Percentiles rank a stretch among this genome's conserved stretches.
Conservation (phyloP, 1,140 invertebrate genomes). For the Trichonephila inaurata region DNA sequence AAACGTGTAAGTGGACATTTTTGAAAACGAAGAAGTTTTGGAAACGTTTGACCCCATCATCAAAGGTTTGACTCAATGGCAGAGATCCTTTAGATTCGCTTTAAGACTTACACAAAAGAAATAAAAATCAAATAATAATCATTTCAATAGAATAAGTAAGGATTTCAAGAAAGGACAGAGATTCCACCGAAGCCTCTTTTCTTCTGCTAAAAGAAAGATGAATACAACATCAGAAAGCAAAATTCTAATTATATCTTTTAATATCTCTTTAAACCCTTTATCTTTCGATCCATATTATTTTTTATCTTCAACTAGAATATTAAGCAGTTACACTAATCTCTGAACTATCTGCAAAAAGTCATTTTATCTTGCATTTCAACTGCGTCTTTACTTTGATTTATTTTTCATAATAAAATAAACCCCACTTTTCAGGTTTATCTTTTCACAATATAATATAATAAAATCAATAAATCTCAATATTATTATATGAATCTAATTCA, state of each 20-base stretch:
- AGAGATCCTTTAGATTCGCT: slow-evolving; percentile 41
- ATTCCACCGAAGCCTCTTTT: too few relatives aligned
- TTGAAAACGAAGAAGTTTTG: background rate
- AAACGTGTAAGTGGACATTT: slow-evolving; percentile 56
- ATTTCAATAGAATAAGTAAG: background rate
- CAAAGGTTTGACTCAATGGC: slow-evolving; percentile 33
- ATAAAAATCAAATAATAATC: slow-evolving; percentile 34
- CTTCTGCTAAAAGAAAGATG: background rate
- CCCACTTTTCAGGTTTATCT: too few relatives aligned
- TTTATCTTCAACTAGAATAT: background rate
- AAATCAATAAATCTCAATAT: too few relatives aligned
- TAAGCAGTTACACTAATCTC: background rate
- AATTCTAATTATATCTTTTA: slow-evolving; percentile 32
- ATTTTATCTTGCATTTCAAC: background rate
- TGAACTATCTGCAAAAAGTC: background rate
- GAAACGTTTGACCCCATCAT: background rate
- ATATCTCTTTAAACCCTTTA: slow-evolving; percentile 13
- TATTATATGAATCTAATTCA: too few relatives aligned
- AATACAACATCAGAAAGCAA: background rate
- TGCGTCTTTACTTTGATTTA: background rate
- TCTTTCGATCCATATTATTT: background rate
- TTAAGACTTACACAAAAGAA: background rate
- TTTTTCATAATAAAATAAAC: background rate
- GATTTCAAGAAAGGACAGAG: background rate
- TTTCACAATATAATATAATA: too few relatives aligned